A percentile compares a stretch with the other conserved stretches of the same genome.
Conservation (phyloP, 1,140 invertebrate species). For the Eulimnadia texana region DNA sequence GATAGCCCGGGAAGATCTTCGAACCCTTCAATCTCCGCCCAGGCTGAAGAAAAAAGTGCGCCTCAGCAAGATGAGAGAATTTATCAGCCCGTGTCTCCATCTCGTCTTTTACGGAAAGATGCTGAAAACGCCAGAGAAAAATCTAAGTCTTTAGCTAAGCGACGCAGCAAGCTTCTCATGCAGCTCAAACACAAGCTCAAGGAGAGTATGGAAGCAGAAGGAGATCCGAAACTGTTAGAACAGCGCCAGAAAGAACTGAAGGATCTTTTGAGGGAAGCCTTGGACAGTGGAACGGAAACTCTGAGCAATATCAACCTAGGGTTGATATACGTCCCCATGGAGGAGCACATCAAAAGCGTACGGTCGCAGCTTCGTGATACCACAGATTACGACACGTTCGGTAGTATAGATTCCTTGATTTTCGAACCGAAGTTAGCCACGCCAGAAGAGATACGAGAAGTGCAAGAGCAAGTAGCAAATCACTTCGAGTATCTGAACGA, state of each 20-base stretch:
- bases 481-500: constrained; percentile 17
- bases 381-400: constrained; percentile 26
- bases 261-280: constrained; percentile 15
- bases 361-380: constrained; percentile 14
- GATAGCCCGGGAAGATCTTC: not conserved
- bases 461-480: constrained; percentile 4
- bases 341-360: constrained; percentile 18
- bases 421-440: constrained; percentile 25
- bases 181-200: constrained; percentile 4
- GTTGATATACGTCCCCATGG: constrained; percentile 28
- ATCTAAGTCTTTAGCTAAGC: not conserved
- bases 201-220: constrained; percentile 12
- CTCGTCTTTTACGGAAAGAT: not conserved
- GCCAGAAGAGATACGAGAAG: constrained; percentile 18
- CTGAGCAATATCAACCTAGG: constrained; percentile 26
- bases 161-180: constrained; percentile 8
- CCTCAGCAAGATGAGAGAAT: not conserved
- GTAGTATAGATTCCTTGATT: constrained; percentile 27
- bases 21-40: not conserved
- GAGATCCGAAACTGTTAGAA: constrained; percentile 7
- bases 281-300: constrained; percentile 17
- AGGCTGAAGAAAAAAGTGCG: constrained; percentile 7
- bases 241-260: constrained; percentile 16
- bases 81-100: constrained; percentile 12
- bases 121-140: not conserved